A percentile compares a stretch with the other conserved stretches of the same genome.
Conservation (phyloP, 2,888 invertebrate genomes). For the Nomada hirtipes region DNA sequence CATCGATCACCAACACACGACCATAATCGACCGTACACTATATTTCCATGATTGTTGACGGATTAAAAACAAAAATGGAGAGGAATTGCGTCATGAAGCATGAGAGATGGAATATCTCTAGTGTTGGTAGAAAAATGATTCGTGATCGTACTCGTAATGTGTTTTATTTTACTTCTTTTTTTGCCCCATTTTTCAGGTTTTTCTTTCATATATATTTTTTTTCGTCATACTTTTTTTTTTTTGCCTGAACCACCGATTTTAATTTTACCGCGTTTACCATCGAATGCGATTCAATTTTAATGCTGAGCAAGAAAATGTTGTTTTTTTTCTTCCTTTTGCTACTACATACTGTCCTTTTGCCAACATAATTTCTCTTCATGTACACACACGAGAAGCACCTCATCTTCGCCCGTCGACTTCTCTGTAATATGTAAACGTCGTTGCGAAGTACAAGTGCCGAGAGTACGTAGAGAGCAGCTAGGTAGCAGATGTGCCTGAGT, state of each 20-base stretch:
- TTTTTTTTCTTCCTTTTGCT: constrained; percentile 9
- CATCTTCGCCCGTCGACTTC: constrained; percentile 59
- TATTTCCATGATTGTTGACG: constrained; percentile 16
- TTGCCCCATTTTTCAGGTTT: constrained; percentile 38
- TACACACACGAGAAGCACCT: constrained; percentile 61
- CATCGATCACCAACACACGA: constrained; percentile 58
- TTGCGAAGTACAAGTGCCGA: constrained; percentile 27
- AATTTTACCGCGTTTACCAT: constrained; percentile 3
- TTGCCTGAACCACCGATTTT: constrained; percentile 27
- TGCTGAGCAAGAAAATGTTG: neutral
- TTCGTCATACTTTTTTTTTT: constrained; percentile 1
- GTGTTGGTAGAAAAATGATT: constrained; percentile 26
- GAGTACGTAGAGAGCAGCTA: constrained; percentile 27
- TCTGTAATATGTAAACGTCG: constrained; percentile 38
- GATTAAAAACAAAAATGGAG: neutral
- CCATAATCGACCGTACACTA: constrained; percentile 54
- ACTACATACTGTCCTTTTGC: constrained; percentile 26
- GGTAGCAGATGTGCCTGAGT: constrained; percentile 44
- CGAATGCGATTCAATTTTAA: neutral
- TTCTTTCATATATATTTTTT: constrained; percentile 20
- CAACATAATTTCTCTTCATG: constrained; percentile 42
- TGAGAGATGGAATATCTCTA: constrained; percentile 47
- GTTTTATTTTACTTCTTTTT: constrained; percentile 24
- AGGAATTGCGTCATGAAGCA: constrained; percentile 39
- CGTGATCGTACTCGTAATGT: constrained; percentile 35